Conservation (phyloP, 2,797 vertebrate genomes). For the Caiman crocodilus region DNA sequence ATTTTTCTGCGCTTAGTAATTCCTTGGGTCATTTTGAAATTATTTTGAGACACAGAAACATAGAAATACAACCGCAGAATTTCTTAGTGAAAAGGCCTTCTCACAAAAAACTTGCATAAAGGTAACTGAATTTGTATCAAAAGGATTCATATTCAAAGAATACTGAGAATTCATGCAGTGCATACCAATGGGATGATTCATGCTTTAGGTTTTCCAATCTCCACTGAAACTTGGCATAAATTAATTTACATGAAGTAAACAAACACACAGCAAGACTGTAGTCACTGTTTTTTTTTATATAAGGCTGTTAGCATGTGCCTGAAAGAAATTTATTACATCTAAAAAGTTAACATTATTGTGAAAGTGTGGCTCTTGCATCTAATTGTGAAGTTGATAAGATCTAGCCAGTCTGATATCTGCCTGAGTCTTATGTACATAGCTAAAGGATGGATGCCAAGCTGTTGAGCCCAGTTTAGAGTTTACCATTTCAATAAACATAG, state of each 20-base stretch:
- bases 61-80: no score
- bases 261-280: neutral
- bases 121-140: no score
- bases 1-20: no score
- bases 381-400: neutral
- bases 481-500: no score
- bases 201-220: neutral
- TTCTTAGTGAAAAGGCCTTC: no score
- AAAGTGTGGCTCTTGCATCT: neutral
- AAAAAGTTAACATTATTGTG: neutral
- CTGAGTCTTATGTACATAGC: neutral
- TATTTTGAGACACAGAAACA: no score
- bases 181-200: neutral
- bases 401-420: neutral
- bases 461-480: neutral
- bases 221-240: neutral
- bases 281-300: neutral
- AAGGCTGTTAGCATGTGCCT: neutral
- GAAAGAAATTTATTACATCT: neutral
- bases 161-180: no score
- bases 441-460: neutral
- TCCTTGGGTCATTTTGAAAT: no score
- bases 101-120: no score
- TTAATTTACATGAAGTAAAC: neutral
- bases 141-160: no score